Evolutionary conservation across 2,113 vertebrate genomes (phyloP), one percentile per base, ranked within the genome.

Genomic region (Sciurus niger): DNA sequence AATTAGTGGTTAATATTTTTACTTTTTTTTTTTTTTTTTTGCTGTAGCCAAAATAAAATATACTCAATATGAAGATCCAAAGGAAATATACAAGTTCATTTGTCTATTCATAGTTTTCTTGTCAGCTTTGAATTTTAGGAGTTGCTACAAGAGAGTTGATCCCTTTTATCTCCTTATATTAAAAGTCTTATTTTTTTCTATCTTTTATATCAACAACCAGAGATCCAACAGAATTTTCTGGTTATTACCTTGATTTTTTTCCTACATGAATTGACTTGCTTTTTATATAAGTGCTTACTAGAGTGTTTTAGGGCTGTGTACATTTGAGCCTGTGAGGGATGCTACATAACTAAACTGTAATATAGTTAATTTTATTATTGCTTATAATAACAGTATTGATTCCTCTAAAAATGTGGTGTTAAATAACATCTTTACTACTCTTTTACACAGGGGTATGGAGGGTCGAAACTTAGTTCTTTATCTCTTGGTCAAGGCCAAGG

Each of bases 401-500:
- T 87, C 48, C 73, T 96, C 53, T 86, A 51, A 40, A 70, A 63
- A 53, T 74, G 12, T 79, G 63, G 37, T 90, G 86, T 40, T 60
- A 96, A 70, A 24, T 67, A 63, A 84, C 10, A 14, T 72, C 28
- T 90, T 48, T 58, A 60, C 0, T 92, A 18, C 87, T 88, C 14
- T 95, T 34, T 3, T 82, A 65, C 70, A 67, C 97, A 99, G 99
- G 99, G 99, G 13, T 99, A 99, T 12, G 98, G 98, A 1, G 99
- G 98, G 8, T 97, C 98, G 94, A 99, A 98, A 97, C 98, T 99
- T 87, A 99, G 98, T 67, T 99, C 99, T 32, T 98, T 99, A 58
- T 99, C 99, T 58, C 99, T 99, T 95, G 99, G 99, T 67, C 99
- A 99, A 98, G 99, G 99, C 92, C 99, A 99, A 98, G 99, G 99